These are phyloP conservation scores for Arremon aurantiirostris DNA, from an alignment of 2,797 vertebrate species.

Conservation along the genomic window DNA sequence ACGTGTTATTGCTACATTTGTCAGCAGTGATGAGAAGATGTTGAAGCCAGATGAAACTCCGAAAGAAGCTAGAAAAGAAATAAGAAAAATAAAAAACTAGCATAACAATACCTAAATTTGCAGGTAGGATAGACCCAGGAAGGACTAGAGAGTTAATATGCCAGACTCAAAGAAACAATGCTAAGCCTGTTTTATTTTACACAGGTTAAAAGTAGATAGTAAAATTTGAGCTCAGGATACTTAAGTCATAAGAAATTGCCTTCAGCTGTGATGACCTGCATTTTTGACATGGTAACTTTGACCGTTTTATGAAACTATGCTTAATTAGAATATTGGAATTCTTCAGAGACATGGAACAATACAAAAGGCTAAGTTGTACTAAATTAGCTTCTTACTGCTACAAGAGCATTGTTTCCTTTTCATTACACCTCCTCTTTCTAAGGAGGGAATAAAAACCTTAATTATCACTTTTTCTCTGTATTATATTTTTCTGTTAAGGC, in stretches of 20 bases:
- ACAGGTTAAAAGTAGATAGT: neutral
- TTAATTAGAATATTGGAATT: neutral
- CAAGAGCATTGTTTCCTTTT: neutral
- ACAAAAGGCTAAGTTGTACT: neutral
- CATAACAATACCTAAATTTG: neutral
- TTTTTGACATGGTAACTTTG: neutral
- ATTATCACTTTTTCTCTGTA: neutral
- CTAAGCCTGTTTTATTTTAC: neutral
- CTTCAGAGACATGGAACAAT: neutral
- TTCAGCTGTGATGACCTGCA: neutral
- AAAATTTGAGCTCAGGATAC: neutral
- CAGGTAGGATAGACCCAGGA: neutral
- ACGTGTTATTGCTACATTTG: constrained; percentile 45
- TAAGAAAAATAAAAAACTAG: neutral
- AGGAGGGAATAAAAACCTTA: neutral
- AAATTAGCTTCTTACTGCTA: neutral
- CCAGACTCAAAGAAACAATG: neutral
- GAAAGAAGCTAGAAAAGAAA: neutral
- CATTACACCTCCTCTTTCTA: neutral
- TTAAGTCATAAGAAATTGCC: neutral
- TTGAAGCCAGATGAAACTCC: neutral
- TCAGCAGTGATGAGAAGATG: constrained; percentile 24
- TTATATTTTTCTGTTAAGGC: neutral
- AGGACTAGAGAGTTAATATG: neutral
- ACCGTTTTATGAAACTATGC: neutral